Evolutionary conservation across 2,797 vertebrate genomes (phyloP).

Genomic region (Spea hammondii): DNA sequence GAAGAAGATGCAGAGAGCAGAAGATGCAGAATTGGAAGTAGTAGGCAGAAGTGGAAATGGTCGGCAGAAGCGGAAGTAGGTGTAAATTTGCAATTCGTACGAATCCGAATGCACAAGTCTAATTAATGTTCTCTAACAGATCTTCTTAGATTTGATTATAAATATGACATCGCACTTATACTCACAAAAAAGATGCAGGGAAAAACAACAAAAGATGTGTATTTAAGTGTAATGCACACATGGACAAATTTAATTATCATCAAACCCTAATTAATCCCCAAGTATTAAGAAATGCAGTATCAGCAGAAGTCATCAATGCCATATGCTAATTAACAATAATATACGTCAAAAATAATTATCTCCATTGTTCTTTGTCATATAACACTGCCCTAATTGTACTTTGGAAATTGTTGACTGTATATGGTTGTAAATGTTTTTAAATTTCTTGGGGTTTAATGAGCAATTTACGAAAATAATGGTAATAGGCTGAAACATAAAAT

Average conservation of each 20-base stretch:
- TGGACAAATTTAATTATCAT: slow-evolving; percentile 76
- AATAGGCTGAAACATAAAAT: slow-evolving; percentile 55
- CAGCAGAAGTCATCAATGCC: slow-evolving; percentile 78
- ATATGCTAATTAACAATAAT: slow-evolving; percentile 82
- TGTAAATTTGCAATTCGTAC: too few species aligned
- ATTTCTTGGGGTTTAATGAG: slow-evolving; percentile 69
- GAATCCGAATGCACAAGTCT: too few species aligned
- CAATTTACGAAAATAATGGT: slow-evolving; percentile 65
- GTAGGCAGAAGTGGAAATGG: too few species aligned
- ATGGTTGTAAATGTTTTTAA: slow-evolving; percentile 61
- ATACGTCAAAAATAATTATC: slow-evolving; percentile 81
- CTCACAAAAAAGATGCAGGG: slow-evolving; percentile 44
- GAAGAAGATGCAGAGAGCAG: too few species aligned
- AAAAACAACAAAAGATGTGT: slow-evolving; percentile 45
- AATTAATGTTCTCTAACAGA: too few species aligned
- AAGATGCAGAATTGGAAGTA: too few species aligned
- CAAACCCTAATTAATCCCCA: slow-evolving; percentile 78
- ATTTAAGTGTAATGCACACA: slow-evolving; percentile 64
- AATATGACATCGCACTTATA: not conserved
- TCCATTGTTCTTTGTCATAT: slow-evolving; percentile 77
- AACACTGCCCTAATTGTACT: slow-evolving; percentile 72
- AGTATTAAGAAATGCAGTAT: slow-evolving; percentile 77
- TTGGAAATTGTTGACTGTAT: slow-evolving; percentile 69
- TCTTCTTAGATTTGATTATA: too few species aligned
- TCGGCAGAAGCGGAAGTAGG: too few species aligned